Conservation (phyloP, 1,140 invertebrate species). For the Pomacea maculata region DNA sequence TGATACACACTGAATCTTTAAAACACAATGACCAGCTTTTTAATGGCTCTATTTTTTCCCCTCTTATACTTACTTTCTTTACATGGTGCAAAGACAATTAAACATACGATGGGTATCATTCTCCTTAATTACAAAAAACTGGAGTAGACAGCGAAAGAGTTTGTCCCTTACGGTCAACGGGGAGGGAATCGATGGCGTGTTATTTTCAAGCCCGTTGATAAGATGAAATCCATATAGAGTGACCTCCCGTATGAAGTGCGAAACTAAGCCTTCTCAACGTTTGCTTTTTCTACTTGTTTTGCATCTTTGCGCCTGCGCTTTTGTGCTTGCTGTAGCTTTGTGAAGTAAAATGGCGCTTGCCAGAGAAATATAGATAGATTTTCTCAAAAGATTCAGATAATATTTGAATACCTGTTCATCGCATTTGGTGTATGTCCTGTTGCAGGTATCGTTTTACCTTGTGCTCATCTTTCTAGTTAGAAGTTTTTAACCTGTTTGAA, state of each 20-base stretch:
- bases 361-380: slow-evolving; percentile 1
- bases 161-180: background rate
- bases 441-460: slow-evolving; percentile 10
- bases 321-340: slow-evolving; percentile 11
- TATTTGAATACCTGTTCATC: background rate
- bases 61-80: no score
- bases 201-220: background rate
- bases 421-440: background rate
- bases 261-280: slow-evolving; percentile 12
- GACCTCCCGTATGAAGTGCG: slow-evolving; percentile 17
- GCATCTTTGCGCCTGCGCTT: slow-evolving; percentile 26
- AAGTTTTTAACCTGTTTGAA: background rate
- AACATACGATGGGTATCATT: no score
- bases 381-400: slow-evolving; percentile 8
- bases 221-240: background rate
- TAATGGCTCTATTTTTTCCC: no score
- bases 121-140: no score
- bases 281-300: slow-evolving; percentile 4
- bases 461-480: background rate
- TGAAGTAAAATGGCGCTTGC: slow-evolving; percentile 29
- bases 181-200: background rate
- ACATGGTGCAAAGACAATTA: no score
- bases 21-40: no score
- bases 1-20: no score
- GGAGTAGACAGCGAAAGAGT: no score